Evolutionary conservation across 23 tunicate species (phyloP).

Genomic region (Trididemnum nubilum): DNA sequence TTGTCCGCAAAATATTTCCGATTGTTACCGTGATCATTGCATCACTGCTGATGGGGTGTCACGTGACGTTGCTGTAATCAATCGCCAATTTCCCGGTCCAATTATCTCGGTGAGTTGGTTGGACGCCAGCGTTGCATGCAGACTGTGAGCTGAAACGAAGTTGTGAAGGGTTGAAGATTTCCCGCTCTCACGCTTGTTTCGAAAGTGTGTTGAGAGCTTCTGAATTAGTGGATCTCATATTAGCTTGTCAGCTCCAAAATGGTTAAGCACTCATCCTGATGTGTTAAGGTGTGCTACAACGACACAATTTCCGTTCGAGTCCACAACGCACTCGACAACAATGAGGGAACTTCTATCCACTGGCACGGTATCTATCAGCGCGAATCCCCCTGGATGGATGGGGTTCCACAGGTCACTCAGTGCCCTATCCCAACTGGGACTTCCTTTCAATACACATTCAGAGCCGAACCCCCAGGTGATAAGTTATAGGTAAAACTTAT

Average conservation of each 20-base stretch:
- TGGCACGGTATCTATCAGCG: slow-evolving; percentile 91
- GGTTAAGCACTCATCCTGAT: too few relatives aligned
- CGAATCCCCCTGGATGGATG: slow-evolving; percentile 89
- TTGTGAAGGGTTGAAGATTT: background rate
- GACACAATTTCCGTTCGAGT: slow-evolving; percentile 61
- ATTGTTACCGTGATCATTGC: slow-evolving; percentile 73
- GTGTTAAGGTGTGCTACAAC: slow-evolving; percentile 83
- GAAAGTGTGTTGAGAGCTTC: too few relatives aligned
- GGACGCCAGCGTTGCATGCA: too few relatives aligned
- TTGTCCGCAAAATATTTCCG: slow-evolving; percentile 57
- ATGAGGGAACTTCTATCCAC: slow-evolving; percentile 84
- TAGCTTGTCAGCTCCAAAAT: too few relatives aligned
- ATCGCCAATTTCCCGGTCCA: slow-evolving; percentile 70
- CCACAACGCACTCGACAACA: slow-evolving; percentile 56
- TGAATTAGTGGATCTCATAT: too few relatives aligned
- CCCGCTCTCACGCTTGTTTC: too few relatives aligned
- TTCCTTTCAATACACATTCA: slow-evolving; percentile 57
- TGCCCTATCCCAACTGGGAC: slow-evolving; percentile 73
- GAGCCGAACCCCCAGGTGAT: slow-evolving; percentile 87
- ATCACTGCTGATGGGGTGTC: slow-evolving; percentile 82
- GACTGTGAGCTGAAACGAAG: slow-evolving; percentile 1
- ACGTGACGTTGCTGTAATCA: slow-evolving; percentile 68
- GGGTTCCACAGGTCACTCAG: slow-evolving; percentile 89
- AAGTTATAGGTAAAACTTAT: too few relatives aligned
- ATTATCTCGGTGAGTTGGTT: slow-evolving; percentile 67